Conservation (phyloP, 2,888 invertebrate genomes). For the Tortrix viridana region DNA sequence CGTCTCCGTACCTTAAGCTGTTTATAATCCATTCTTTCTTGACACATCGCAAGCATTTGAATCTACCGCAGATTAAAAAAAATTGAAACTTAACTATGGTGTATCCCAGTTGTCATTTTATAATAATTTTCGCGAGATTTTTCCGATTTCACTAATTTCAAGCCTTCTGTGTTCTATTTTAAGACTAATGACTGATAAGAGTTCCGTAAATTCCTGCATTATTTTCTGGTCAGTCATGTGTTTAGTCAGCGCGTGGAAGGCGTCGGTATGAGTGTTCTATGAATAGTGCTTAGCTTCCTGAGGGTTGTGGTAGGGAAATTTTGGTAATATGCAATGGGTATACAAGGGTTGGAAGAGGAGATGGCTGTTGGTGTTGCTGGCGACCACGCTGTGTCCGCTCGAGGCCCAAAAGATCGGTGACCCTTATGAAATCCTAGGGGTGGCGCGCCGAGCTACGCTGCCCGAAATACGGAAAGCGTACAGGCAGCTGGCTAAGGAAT, state of each 20-base stretch:
- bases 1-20: no score
- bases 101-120: conserved; percentile 58
- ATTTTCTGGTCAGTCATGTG: conserved; percentile 57
- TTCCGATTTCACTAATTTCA: conserved; percentile 68
- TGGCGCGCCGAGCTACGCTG: conserved; percentile 88
- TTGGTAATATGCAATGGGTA: conserved; percentile 79
- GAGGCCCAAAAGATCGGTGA: conserved; percentile 85
- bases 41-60: conserved; percentile 21
- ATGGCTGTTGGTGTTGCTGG: conserved; percentile 64
- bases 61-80: conserved; percentile 38
- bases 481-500: conserved; percentile 95
- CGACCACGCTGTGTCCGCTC: conserved; percentile 56
- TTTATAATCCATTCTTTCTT: no score
- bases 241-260: conserved; percentile 49
- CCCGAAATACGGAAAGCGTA: conserved; percentile 95
- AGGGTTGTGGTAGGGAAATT: conserved; percentile 48
- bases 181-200: conserved; percentile 77
- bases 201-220: conserved; percentile 58
- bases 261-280: conserved; percentile 59
- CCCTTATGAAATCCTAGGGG: conserved; percentile 93
- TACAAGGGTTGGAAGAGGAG: conserved; percentile 66
- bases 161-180: conserved; percentile 76
- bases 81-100: conserved; percentile 50
- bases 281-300: conserved; percentile 55
- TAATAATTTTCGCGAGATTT: conserved; percentile 65